Evolutionary conservation across 2,797 vertebrate genomes (phyloP), one percentile per base, ranked within the genome.

Genomic region (Balearica regulorum): DNA sequence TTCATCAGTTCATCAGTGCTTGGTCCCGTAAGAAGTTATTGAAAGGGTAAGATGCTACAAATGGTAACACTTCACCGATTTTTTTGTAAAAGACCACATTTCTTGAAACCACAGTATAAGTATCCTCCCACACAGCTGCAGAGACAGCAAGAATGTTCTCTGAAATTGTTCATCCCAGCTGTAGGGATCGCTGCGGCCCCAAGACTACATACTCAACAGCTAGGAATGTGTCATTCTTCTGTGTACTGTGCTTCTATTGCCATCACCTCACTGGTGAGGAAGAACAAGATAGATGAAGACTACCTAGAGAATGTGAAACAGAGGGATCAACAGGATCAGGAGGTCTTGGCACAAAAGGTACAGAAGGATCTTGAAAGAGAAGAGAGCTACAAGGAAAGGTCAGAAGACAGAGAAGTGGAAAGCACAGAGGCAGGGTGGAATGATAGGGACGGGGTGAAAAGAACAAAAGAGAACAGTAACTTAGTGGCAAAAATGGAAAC

Each of bases 1-100:
- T 51, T 90, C 24, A 87, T 35, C 49, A 82, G 37, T 62, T 60
- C 43, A 91, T 35, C 16, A 35, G 49, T 69, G 24, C 28, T 64
- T 1, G 0, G 21, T 39, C 43, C 46, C 2, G 0, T 28, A 62
- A 62, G 49, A 54, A 24, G 16, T 66, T 79, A 53, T 1, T 70
- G 66, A 57, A 60, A 75, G 26, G 4, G 5, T 76, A 24, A 70
- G 20, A 57, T 44, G 25, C 70, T 61, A 69, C 11, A 81, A 78
- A 73, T 6, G 9, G n/a, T 25, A 65, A 60, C 6, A 18, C 33
- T 73, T 70, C 61, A 46, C 22, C 9, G 5, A 41, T 54, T 60
- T 33, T 87, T 17, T n/a, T 72, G 29, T 26, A 33, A 76, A 83
- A 54, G 49, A 76, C 46, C 46, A 46, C 31, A 26, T 5, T 33